These are phyloP conservation scores for Apamea epomidion DNA, from an alignment of 2,888 invertebrate genomes.

Conservation along the genomic window DNA sequence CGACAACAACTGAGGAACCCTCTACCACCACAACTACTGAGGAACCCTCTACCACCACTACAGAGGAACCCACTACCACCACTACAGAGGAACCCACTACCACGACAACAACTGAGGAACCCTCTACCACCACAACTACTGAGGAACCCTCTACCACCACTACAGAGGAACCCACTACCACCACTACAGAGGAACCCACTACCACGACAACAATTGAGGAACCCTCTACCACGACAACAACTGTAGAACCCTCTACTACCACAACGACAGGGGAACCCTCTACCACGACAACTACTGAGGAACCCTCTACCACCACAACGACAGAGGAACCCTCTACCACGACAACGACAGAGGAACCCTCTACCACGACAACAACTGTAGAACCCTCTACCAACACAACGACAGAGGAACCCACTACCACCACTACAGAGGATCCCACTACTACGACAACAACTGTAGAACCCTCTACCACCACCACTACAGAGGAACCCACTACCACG, in stretches of 20 bases:
- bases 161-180: not conserved
- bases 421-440: not conserved
- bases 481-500: not conserved
- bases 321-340: not conserved
- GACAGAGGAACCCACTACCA: constrained; percentile 19
- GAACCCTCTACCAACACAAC: constrained; percentile 18
- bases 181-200: not conserved
- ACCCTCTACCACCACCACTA: constrained; percentile 11
- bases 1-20: not conserved
- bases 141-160: not conserved
- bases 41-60: not conserved
- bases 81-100: constrained; percentile 15
- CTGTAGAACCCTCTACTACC: not conserved
- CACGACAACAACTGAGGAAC: not conserved
- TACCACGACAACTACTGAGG: not conserved
- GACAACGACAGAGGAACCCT: not conserved
- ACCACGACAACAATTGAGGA: not conserved
- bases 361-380: not conserved
- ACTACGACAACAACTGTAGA: constrained; percentile 30
- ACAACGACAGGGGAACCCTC: not conserved
- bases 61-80: constrained; percentile 22
- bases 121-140: not conserved
- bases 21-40: constrained; percentile 13
- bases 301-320: not conserved
- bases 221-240: not conserved